These are phyloP conservation scores for Macrosteles quadrilineatus DNA, from an alignment of 1,140 invertebrate genomes.

Conservation along the genomic window DNA sequence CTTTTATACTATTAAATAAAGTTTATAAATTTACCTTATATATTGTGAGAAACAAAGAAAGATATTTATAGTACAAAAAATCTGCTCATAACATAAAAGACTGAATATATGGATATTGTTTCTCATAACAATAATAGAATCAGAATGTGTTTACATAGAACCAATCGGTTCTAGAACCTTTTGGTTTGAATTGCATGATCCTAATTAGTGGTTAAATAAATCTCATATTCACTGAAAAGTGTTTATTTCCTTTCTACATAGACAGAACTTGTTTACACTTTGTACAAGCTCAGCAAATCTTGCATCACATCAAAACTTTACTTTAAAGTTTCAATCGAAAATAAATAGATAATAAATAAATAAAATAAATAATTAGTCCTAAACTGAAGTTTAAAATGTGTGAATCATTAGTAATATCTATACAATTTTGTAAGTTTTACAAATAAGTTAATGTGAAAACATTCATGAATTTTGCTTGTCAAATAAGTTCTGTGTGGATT, in stretches of 20 bases:
- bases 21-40: too few relatives aligned
- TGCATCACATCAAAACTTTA: neutral
- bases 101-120: too few relatives aligned
- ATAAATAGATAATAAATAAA: conserved; percentile 15
- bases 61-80: too few relatives aligned
- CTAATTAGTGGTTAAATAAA: too few relatives aligned
- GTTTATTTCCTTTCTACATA: neutral
- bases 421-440: neutral
- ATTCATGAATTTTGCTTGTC: neutral
- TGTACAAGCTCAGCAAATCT: neutral
- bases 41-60: too few relatives aligned
- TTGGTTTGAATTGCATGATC: too few relatives aligned
- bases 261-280: conserved; percentile 10
- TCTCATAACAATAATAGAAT: too few relatives aligned
- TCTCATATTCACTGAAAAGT: neutral
- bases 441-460: neutral
- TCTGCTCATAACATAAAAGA: too few relatives aligned
- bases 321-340: neutral
- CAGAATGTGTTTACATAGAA: too few relatives aligned
- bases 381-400: neutral
- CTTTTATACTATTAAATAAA: too few relatives aligned
- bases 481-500: neutral
- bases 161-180: too few relatives aligned
- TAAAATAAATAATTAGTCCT: conserved; percentile 11
- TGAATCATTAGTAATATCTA: neutral